phyloP scores from a whole-genome alignment of 2,113 vertebrate genomes.

The Periophthalmus modestus region DNA sequence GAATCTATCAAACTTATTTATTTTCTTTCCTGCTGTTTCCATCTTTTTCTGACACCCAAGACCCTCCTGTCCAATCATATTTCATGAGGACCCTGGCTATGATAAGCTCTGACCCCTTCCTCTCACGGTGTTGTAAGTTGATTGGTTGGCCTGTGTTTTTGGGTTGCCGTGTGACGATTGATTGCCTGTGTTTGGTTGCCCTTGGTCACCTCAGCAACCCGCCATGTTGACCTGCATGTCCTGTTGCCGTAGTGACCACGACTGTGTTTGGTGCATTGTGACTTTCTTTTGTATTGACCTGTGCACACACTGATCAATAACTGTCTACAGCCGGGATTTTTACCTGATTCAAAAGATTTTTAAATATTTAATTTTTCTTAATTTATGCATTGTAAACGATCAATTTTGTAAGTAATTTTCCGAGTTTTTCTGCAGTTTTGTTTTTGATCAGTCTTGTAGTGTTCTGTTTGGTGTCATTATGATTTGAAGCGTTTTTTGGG shows the following conservation, averaged over 20 bases:
- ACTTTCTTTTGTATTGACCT: constrained; percentile 77
- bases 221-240: constrained; percentile 79
- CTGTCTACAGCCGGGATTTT: constrained; percentile 68
- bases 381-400: constrained; percentile 50
- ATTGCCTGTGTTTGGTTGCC: constrained; percentile 79
- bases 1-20: constrained; percentile 64
- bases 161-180: constrained; percentile 81
- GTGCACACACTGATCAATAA: constrained; percentile 79
- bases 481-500: constrained; percentile 64
- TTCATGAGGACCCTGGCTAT: constrained; percentile 78
- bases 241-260: constrained; percentile 78
- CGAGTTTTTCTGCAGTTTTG: constrained; percentile 58
- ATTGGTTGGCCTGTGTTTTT: constrained; percentile 78
- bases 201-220: constrained; percentile 78
- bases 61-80: constrained; percentile 78
- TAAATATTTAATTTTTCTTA: constrained; percentile 56
- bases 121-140: constrained; percentile 82
- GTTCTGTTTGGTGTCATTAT: constrained; percentile 75
- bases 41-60: constrained; percentile 77
- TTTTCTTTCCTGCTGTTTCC: constrained; percentile 77
- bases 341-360: constrained; percentile 59
- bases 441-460: constrained; percentile 78
- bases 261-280: constrained; percentile 82
- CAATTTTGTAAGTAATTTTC: constrained; percentile 56
- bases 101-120: constrained; percentile 78